Evolutionary conservation across 2,113 vertebrate species (phyloP).

Genomic region (Catharus minimus): DNA sequence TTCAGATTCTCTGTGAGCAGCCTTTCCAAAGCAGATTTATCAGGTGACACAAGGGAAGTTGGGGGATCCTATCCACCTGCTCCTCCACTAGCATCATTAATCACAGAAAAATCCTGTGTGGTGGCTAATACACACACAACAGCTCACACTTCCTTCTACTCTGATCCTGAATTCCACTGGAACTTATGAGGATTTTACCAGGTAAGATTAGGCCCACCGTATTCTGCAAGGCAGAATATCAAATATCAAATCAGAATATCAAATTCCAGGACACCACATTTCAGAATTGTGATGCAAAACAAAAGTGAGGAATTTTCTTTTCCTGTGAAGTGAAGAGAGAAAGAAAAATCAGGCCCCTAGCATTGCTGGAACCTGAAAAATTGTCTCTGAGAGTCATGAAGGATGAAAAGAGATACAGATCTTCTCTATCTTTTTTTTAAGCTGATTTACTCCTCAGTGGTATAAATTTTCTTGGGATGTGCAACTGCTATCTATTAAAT

Average conservation of each 20-base stretch:
- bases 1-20: not conserved
- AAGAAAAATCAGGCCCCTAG: not conserved
- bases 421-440: not conserved
- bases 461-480: slow-evolving; percentile 19
- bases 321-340: not conserved
- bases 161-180: not conserved
- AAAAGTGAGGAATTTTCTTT: not conserved
- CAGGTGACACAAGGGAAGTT: not conserved
- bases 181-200: not conserved
- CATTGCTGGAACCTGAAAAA: not conserved
- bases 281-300: not conserved
- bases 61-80: not conserved
- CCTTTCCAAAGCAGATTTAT: not conserved
- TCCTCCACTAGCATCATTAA: not conserved
- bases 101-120: not conserved
- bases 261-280: not conserved
- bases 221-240: not conserved
- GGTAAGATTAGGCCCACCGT: not conserved
- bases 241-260: not conserved
- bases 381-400: not conserved
- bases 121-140: not conserved
- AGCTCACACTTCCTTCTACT: not conserved
- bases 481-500: slow-evolving; percentile 15
- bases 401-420: not conserved
- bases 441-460: not conserved